These are phyloP conservation scores for Lamellibrachia columna DNA, from an alignment of 2,888 invertebrate species.

Conservation along the genomic window DNA sequence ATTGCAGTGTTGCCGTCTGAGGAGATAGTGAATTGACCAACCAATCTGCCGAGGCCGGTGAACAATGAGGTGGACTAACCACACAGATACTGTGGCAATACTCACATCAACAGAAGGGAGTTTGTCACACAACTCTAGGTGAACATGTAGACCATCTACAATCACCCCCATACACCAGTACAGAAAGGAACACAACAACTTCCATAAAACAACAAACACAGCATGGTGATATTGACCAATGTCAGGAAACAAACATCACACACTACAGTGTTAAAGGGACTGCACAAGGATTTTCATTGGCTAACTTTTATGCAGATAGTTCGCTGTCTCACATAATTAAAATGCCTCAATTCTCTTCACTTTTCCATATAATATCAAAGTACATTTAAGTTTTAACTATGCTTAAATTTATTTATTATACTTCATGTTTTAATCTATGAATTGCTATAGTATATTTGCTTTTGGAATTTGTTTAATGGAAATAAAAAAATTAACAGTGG, in stretches of 20 bases:
- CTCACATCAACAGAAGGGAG: background rate
- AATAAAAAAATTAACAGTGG: background rate
- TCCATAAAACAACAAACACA: background rate
- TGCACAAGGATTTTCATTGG: background rate
- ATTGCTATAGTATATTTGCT: background rate
- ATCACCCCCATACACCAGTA: background rate
- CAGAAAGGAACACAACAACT: background rate
- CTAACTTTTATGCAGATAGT: background rate
- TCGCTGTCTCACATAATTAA: background rate
- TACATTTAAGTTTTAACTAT: background rate
- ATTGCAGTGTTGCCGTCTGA: background rate
- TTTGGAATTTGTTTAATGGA: background rate
- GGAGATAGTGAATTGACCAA: constrained; percentile 16
- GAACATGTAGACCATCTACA: background rate
- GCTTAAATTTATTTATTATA: background rate
- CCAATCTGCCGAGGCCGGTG: background rate
- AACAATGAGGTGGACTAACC: background rate
- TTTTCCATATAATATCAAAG: background rate
- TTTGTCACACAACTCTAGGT: background rate
- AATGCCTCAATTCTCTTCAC: background rate
- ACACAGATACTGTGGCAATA: background rate
- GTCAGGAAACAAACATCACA: background rate
- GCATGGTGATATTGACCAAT: background rate
- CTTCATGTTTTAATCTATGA: background rate
- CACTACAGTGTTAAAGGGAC: no score